A percentile compares a stretch with the other conserved stretches of the same genome.
phyloP scores from a whole-genome alignment of 2,113 vertebrate species.

The Mola mola region DNA sequence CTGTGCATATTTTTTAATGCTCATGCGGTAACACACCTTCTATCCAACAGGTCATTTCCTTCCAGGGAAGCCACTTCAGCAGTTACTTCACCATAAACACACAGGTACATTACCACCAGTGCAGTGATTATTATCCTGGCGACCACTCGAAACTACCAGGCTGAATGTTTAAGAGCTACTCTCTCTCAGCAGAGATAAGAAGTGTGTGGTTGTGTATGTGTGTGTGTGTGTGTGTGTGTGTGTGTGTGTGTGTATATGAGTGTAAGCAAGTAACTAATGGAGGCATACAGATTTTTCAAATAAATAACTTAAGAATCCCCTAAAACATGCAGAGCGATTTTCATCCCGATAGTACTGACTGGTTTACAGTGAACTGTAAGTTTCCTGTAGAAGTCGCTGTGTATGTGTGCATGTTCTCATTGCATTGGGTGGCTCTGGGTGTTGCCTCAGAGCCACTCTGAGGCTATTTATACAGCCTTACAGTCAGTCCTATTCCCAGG shows the following conservation, averaged over 20 bases:
- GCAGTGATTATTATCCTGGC: constrained; percentile 69
- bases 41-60: constrained; percentile 51
- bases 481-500: constrained; percentile 55
- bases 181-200: constrained; percentile 61
- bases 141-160: constrained; percentile 56
- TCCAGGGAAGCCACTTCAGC: constrained; percentile 38
- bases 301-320: neutral
- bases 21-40: too few relatives aligned
- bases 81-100: constrained; percentile 32
- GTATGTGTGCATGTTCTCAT: constrained; percentile 44
- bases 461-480: constrained; percentile 53
- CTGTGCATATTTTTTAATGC: too few relatives aligned
- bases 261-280: neutral
- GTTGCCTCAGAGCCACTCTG: constrained; percentile 46
- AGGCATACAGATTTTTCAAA: neutral
- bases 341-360: constrained; percentile 55
- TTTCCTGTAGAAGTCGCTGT: constrained; percentile 44
- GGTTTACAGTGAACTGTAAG: constrained; percentile 61
- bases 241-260: constrained; percentile 3
- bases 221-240: constrained; percentile 10
- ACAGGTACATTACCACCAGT: constrained; percentile 21
- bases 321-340: constrained; percentile 37
- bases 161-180: constrained; percentile 45
- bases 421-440: constrained; percentile 57
- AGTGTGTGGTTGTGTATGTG: constrained; percentile 16